Percentiles rank a stretch among this genome's conserved stretches.
Conservation (phyloP, 2,888 invertebrate genomes). For the Microplitis deprimator region DNA sequence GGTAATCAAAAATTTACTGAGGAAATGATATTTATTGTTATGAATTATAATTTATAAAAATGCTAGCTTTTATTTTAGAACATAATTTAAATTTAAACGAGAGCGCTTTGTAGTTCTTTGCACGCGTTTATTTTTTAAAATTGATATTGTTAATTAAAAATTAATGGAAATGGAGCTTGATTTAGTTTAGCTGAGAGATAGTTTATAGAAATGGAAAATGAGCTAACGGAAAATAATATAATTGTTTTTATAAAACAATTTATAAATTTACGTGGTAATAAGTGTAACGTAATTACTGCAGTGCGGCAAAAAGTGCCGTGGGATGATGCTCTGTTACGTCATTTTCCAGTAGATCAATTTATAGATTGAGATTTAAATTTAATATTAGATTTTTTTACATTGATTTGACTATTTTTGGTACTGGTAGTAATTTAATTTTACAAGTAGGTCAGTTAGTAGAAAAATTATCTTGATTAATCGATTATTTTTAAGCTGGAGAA, state of each 20-base stretch:
- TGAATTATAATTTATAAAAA: too few species aligned
- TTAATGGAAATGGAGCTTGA: not conserved
- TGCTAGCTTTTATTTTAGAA: not conserved
- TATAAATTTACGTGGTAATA: not conserved
- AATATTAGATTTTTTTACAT: not conserved
- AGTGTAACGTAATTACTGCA: slow-evolving; percentile 18
- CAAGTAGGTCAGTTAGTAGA: not conserved
- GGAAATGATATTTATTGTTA: not conserved
- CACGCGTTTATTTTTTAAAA: too few species aligned
- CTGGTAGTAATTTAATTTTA: not conserved
- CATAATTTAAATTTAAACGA: too few species aligned
- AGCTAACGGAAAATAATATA: not conserved
- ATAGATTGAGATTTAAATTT: not conserved
- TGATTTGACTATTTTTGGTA: not conserved
- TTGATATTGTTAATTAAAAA: too few species aligned
- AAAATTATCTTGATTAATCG: not conserved
- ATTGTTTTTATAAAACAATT: slow-evolving; percentile 15
- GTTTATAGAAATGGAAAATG: not conserved
- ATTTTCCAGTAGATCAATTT: slow-evolving; percentile 14
- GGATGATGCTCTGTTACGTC: slow-evolving; percentile 18
- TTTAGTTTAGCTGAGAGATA: not conserved
- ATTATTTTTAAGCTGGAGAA: not conserved
- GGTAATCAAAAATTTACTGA: slow-evolving; percentile 22
- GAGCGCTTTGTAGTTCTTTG: too few species aligned
- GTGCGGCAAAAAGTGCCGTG: slow-evolving; percentile 30